Conservation (phyloP, 1,140 invertebrate genomes). For the Brachionus sp. region DNA sequence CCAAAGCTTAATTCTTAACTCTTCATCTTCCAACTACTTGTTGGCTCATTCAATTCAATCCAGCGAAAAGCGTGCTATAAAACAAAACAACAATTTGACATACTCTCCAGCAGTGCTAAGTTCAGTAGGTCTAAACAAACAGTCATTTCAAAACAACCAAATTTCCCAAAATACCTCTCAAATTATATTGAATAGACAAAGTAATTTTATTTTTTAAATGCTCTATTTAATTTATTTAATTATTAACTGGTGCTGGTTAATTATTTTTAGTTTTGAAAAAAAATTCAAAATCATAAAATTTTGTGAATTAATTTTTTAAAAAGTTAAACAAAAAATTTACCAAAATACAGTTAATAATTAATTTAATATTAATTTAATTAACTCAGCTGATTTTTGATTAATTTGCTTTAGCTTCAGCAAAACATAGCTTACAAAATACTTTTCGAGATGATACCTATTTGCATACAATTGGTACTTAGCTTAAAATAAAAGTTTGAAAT, state of each 20-base stretch:
- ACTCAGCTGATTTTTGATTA: background rate
- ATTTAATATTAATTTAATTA: background rate
- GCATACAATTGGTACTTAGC: constrained; percentile 26
- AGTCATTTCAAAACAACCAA: background rate
- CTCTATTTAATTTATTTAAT: background rate
- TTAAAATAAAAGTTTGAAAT: background rate
- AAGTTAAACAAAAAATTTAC: too few species aligned
- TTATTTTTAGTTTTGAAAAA: background rate
- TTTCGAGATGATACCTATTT: constrained; percentile 44
- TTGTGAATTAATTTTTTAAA: too few species aligned
- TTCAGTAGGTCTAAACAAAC: background rate
- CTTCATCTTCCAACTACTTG: background rate
- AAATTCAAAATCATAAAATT: too few species aligned
- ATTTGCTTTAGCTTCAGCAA: constrained; percentile 17
- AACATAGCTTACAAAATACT: constrained; percentile 35
- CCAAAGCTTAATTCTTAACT: background rate
- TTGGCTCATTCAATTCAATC: background rate
- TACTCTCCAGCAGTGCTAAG: background rate
- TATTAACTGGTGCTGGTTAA: background rate
- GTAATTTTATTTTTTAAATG: background rate
- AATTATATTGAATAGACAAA: constrained; percentile 2
- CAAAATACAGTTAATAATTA: too few species aligned
- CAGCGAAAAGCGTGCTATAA: background rate
- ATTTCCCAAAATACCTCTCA: background rate
- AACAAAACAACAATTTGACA: background rate